A percentile compares a stretch with the other conserved stretches of the same genome.
Conservation (phyloP, 1,140 invertebrate species). For the Capitella teleta region DNA sequence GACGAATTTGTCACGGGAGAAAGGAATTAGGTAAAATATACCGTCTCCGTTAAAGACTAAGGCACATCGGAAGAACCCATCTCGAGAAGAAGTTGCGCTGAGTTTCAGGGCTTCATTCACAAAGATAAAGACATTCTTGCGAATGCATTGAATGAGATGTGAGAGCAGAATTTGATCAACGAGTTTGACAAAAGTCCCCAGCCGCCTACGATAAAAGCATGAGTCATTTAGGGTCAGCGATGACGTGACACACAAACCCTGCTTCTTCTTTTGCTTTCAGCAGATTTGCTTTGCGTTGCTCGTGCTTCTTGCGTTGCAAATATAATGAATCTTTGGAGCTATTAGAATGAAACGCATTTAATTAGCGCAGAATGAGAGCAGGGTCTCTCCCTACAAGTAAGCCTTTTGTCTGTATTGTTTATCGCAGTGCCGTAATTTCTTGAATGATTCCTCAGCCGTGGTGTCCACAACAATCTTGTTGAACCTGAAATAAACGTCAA, state of each 20-base stretch:
- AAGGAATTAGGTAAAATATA: slow-evolving; percentile 8
- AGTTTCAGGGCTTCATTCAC: slow-evolving; percentile 20
- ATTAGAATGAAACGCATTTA: no score
- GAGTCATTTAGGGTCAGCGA: neutral
- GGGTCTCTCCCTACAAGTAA: slow-evolving; percentile 35
- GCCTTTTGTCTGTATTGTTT: slow-evolving; percentile 35
- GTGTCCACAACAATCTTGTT: slow-evolving; percentile 33
- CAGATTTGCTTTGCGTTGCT: slow-evolving; percentile 31
- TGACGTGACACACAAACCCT: slow-evolving; percentile 12
- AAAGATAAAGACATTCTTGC: slow-evolving; percentile 26
- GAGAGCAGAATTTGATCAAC: slow-evolving; percentile 36
- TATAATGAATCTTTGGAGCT: slow-evolving; percentile 38
- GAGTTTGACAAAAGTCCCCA: slow-evolving; percentile 36
- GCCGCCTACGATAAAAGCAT: slow-evolving; percentile 19
- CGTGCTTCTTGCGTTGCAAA: slow-evolving; percentile 30
- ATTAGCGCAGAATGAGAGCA: no score
- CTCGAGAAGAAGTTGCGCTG: slow-evolving; percentile 15
- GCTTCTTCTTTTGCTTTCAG: slow-evolving; percentile 28
- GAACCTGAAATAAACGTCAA: slow-evolving; percentile 20
- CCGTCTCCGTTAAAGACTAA: slow-evolving; percentile 31
- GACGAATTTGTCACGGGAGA: neutral
- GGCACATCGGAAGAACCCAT: slow-evolving; percentile 29
- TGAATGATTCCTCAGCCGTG: slow-evolving; percentile 30
- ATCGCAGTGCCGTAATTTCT: slow-evolving; percentile 31
- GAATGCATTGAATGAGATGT: slow-evolving; percentile 31